Base-by-base conservation (phyloP, 2,113 vertebrate genomes). In the Pionites leucogaster region DNA sequence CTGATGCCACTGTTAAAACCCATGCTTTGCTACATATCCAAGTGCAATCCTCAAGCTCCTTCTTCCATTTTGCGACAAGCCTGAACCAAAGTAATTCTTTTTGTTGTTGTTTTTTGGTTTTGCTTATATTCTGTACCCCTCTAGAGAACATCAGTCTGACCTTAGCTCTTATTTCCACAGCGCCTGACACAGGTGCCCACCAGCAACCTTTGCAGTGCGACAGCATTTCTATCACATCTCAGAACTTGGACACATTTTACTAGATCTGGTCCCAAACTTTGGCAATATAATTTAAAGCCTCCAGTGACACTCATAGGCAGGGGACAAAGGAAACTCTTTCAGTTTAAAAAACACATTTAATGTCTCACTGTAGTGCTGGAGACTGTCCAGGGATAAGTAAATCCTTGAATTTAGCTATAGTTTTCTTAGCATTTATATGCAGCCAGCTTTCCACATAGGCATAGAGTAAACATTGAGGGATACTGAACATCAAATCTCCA, bases 1-100 rank as follows among this genome's bases (percentile, higher is more conserved):
- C 16, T 3, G 2, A 57, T 4, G 39, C 19, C 35, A 53, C 15
- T 0, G 0, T 6, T 37, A 17, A 22, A 59, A 23, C 2, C 4
- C 15, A 22, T 49, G 31, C 13, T 75, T 59, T 49, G 49, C 23
- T 4, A 7, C 2, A 0, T 23, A 37, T 6, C 20, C 11, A 50
- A 53, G n/a, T 0, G 11, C 25, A 64, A 6, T 39, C 55, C 77
- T 55, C n/a, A 46, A 82, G n/a, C 17, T 85, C n/a, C 33, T 52
- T 29, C 37, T 15, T 13, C 17, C 65, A 17, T 68, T 85, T 52
- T 55, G 11, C 23, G 55, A 74, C 17, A 83, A 69, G 65, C 20
- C 37, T 13, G n/a, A 31, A 52, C 7, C 35, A 50, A 70, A 74
- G n/a, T 24, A 69, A 67, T 29, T 44, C 24, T 31, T 63, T 60